Conservation (phyloP, 2,797 vertebrate species). For the Pseudochaenichthys georgianus region DNA sequence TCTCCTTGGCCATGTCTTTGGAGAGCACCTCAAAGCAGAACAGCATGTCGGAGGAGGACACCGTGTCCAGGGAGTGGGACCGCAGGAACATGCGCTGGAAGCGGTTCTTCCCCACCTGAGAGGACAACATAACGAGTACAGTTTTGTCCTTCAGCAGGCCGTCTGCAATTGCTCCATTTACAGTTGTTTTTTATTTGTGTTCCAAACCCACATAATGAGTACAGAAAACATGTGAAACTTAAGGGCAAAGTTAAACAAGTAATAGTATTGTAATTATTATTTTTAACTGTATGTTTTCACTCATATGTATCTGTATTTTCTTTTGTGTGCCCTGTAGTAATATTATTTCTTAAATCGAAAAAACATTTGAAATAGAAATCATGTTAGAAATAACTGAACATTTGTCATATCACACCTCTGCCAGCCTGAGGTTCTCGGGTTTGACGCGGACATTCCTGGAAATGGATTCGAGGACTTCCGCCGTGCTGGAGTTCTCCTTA, state of each 20-base stretch:
- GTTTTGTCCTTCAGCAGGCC: background rate
- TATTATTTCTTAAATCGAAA: too few relatives aligned
- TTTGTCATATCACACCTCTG: slow-evolving; percentile 85
- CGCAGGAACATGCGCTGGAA: slow-evolving; percentile 92
- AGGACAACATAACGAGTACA: background rate
- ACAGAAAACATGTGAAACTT: background rate
- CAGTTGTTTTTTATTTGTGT: background rate
- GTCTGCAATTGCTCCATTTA: background rate
- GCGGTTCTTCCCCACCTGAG: slow-evolving; percentile 91
- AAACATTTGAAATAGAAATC: too few relatives aligned
- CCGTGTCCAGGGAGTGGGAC: slow-evolving; percentile 90
- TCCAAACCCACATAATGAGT: background rate
- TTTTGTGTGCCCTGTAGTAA: too few relatives aligned
- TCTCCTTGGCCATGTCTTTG: slow-evolving; percentile 94
- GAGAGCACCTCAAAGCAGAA: slow-evolving; percentile 97
- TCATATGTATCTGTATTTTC: too few relatives aligned
- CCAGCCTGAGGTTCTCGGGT: slow-evolving; percentile 92
- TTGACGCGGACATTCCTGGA: slow-evolving; percentile 92
- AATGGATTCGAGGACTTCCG: slow-evolving; percentile 94
- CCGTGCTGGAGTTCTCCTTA: slow-evolving; percentile 95
- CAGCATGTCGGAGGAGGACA: slow-evolving; percentile 90
- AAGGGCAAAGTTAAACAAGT: too few relatives aligned
- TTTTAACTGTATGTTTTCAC: too few relatives aligned
- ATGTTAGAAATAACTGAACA: too few relatives aligned
- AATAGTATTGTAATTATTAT: too few relatives aligned